These are phyloP conservation scores for Bolborhynchus lineola DNA, from an alignment of 2,113 vertebrate species.

Conservation along the genomic window DNA sequence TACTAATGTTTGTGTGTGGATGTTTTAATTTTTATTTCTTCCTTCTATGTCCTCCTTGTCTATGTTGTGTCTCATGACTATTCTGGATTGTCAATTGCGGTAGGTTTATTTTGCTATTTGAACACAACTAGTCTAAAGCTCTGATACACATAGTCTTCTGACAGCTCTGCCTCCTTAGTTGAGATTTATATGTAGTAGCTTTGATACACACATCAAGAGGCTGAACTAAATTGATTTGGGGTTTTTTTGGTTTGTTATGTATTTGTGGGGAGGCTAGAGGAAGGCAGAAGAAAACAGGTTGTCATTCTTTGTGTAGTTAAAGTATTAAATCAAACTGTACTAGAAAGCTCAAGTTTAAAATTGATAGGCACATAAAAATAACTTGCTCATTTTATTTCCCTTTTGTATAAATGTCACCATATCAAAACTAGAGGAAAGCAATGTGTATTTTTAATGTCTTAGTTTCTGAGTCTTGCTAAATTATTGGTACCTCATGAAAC, in stretches of 20 bases:
- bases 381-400: background rate
- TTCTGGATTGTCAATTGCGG: conserved; percentile 98
- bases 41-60: conserved; percentile 99
- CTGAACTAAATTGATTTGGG: conserved; percentile 91
- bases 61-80: conserved; percentile 99
- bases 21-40: conserved; percentile 99
- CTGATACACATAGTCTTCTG: conserved; percentile 84
- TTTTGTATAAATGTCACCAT: conserved; percentile 20
- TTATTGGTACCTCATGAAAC: background rate
- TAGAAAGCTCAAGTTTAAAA: conserved; percentile 69
- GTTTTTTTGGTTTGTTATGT: background rate
- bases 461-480: background rate
- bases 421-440: conserved; percentile 19
- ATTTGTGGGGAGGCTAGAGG: background rate
- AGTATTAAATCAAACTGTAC: conserved; percentile 52
- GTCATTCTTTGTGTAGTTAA: conserved; percentile 14
- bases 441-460: conserved; percentile 8
- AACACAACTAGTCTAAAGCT: conserved; percentile 88
- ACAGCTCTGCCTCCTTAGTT: conserved; percentile 83
- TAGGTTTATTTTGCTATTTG: conserved; percentile 96
- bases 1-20: conserved; percentile 86
- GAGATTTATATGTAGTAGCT: conserved; percentile 78
- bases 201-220: conserved; percentile 84
- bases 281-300: background rate
- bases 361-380: background rate